phyloP scores from a whole-genome alignment of 1,140 invertebrate species.

The Drosophila equinoxialis region DNA sequence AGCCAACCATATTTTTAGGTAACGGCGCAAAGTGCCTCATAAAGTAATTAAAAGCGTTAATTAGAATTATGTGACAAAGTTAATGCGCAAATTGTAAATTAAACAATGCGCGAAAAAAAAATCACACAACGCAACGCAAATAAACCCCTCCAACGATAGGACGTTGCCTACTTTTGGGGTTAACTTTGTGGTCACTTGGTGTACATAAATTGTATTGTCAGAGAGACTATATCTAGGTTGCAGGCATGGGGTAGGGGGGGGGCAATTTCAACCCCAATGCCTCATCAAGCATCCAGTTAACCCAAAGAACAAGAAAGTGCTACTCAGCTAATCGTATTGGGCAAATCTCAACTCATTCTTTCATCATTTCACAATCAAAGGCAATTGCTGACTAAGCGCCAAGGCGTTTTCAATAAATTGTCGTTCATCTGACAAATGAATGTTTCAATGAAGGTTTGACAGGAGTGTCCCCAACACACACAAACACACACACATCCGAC shows the following conservation, averaged over 20 bases:
- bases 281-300: constrained; percentile 1
- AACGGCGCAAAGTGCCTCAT: constrained; percentile 75
- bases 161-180: constrained; percentile 29
- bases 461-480: constrained; percentile 34
- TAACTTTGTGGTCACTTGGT: constrained; percentile 41
- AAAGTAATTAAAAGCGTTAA: constrained; percentile 81
- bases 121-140: neutral
- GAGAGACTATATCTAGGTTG: constrained; percentile 4
- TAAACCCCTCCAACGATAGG: neutral
- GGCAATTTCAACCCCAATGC: neutral
- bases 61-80: constrained; percentile 81
- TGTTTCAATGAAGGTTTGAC: constrained; percentile 28
- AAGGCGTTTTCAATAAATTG: constrained; percentile 56
- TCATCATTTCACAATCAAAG: constrained; percentile 36
- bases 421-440: constrained; percentile 69
- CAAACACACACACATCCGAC: constrained; percentile 23
- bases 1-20: constrained; percentile 75
- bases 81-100: constrained; percentile 81
- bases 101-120: constrained; percentile 63
- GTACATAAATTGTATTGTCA: constrained; percentile 25
- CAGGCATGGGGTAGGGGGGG: too few species aligned
- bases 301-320: neutral
- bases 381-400: constrained; percentile 51
- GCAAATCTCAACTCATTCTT: constrained; percentile 7
- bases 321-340: constrained; percentile 27